A percentile compares a stretch with the other conserved stretches of the same genome.
Evolutionary conservation across 2,888 invertebrate genomes (phyloP).

Genomic region (Pandemis corylana): DNA sequence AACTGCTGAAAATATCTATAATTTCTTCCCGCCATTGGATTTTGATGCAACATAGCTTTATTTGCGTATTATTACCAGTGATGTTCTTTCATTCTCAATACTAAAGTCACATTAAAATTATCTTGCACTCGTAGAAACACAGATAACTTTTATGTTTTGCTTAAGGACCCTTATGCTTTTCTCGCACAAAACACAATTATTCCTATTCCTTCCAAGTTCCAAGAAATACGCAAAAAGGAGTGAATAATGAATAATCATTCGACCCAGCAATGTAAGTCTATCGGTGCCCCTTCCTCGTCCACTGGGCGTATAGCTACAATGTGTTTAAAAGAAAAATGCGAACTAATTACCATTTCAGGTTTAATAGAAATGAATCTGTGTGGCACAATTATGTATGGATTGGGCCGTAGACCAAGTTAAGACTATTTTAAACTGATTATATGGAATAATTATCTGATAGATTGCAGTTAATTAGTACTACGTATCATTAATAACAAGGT

Average conservation of each 20-base stretch:
- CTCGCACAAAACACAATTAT: no score
- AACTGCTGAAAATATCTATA: no score
- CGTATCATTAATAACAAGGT: not conserved
- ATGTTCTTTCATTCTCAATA: no score
- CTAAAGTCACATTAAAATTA: no score
- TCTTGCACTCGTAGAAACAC: no score
- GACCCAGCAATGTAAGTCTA: conserved; percentile 21
- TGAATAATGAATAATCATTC: not conserved
- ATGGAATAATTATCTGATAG: conserved; percentile 16
- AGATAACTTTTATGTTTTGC: no score
- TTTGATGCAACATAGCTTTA: no score
- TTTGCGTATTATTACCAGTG: no score
- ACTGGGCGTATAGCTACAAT: not conserved
- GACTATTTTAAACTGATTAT: conserved; percentile 9
- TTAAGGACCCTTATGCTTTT: no score
- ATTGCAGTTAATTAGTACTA: not conserved
- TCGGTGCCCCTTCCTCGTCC: not conserved
- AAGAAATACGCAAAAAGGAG: no score
- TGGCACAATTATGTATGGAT: conserved; percentile 25
- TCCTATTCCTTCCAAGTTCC: no score
- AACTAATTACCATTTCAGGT: conserved; percentile 33
- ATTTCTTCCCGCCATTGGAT: no score
- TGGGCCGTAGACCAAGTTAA: conserved; percentile 10
- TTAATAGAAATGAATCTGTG: conserved; percentile 29
- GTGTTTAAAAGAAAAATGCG: conserved; percentile 24